Evolutionary conservation across 1,140 invertebrate genomes (phyloP), one percentile per base, ranked within the genome.

Genomic region (Drosophila kurseongensis): DNA sequence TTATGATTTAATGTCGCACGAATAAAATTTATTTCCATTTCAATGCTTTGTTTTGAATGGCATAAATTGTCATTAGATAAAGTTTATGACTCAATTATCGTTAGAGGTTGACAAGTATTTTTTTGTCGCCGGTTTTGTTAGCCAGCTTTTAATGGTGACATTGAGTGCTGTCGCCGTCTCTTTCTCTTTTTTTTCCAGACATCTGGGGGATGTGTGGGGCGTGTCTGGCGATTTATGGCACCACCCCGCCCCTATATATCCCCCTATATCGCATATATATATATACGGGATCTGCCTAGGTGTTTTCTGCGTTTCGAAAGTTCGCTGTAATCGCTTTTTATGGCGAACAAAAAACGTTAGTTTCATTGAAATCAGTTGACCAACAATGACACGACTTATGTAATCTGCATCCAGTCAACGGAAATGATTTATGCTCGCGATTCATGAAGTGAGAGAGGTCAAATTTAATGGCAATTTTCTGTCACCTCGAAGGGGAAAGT

Each of bases 81-180:
- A 90, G 84, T 89, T 89, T 88, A 88, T 88, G 85, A 88, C 85
- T 89, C 80, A 84, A 88, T 88, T 90, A 88, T 84, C 61, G 80
- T 88, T 80, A 63, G 84, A 86, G 84, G 76, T 68, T 88, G 76
- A 58, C 83, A 61, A 67, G 76, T 89, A 78, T 79, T 58, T 75
- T 54, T 71, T 63, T 56, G 47, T 59, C 29, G 35, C 56, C 47
- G 51, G 45, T 69, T 71, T 57, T 69, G 51, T 69, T 48, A 40
- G 50, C 38, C 75, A 44, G 77, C 79, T 81, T 78, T 81, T 69
- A 82, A 81, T 74, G 57, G 36, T 85, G 81, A 72, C 74, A 85
- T 85, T 85, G 81, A 76, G 80, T 72, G 69, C 45, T 44, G 38
- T 55, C 32, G 58, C 38, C 29, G 14, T 55, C 47, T 68, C 73